Conservation (phyloP, 2,797 vertebrate species). For the Hapalemur alaotrensis region DNA sequence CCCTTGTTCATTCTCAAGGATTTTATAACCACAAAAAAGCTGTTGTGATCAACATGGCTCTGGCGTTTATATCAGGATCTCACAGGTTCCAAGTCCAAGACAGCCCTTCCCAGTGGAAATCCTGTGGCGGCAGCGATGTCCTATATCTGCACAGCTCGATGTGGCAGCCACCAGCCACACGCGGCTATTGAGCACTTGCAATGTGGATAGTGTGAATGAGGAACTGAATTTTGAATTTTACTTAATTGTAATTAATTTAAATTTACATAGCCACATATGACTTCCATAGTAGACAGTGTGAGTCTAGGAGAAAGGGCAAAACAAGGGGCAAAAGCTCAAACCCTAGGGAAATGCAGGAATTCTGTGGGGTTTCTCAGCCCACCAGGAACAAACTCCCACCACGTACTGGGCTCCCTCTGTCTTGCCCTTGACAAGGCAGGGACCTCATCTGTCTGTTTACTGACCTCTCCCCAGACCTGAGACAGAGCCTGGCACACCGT, state of each 20-base stretch:
- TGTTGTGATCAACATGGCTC: neutral
- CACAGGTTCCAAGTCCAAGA: neutral
- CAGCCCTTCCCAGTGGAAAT: neutral
- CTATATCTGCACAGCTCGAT: fast-evolving
- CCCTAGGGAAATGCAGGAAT: neutral
- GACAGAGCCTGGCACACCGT: neutral
- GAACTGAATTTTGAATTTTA: neutral
- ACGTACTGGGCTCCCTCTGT: neutral
- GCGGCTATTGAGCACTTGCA: neutral
- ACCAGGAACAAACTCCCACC: neutral
- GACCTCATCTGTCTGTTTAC: neutral
- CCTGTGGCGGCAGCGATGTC: neutral
- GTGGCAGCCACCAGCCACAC: fast-evolving
- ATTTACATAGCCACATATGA: neutral
- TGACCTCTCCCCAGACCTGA: too few relatives aligned
- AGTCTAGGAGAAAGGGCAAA: neutral
- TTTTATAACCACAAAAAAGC: neutral
- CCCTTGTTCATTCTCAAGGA: neutral
- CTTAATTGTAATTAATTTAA: neutral
- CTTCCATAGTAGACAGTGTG: neutral
- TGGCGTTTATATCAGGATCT: neutral
- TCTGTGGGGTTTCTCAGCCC: neutral
- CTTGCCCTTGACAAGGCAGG: neutral
- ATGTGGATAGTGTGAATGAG: neutral
- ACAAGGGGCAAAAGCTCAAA: neutral